phyloP scores from a whole-genome alignment of 2,113 vertebrate genomes.

The Micronisus gabar region DNA sequence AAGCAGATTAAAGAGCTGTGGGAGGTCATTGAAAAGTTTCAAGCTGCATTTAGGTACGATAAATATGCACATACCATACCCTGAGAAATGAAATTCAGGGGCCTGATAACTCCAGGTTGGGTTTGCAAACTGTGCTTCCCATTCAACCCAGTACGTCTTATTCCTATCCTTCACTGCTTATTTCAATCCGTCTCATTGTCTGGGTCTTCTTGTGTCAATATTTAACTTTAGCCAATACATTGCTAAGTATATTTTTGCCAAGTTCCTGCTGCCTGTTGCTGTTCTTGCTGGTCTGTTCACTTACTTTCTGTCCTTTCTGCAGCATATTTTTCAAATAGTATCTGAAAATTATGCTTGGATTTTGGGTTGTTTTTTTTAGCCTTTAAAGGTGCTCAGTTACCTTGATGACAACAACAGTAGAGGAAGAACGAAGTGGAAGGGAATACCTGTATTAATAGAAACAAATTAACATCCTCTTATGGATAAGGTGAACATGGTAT shows the following conservation, averaged over 20 bases:
- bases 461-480: background rate
- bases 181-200: background rate
- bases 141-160: background rate
- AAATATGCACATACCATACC: background rate
- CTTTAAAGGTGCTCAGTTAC: background rate
- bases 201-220: background rate
- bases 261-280: background rate
- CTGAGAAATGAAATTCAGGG: background rate
- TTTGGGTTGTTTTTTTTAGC: background rate
- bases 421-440: background rate
- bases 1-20: background rate
- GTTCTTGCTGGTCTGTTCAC: background rate
- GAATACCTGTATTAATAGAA: background rate
- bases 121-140: background rate
- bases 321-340: background rate
- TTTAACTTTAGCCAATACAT: background rate
- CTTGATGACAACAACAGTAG: background rate
- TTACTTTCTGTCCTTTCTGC: background rate
- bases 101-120: background rate
- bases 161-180: background rate
- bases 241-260: background rate
- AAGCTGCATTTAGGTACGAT: background rate
- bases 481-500: background rate
- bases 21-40: background rate
- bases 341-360: background rate